A percentile compares a stretch with the other conserved stretches of the same genome.
phyloP scores from a whole-genome alignment of 2,888 invertebrate species.

The Podabrus alpinus region DNA sequence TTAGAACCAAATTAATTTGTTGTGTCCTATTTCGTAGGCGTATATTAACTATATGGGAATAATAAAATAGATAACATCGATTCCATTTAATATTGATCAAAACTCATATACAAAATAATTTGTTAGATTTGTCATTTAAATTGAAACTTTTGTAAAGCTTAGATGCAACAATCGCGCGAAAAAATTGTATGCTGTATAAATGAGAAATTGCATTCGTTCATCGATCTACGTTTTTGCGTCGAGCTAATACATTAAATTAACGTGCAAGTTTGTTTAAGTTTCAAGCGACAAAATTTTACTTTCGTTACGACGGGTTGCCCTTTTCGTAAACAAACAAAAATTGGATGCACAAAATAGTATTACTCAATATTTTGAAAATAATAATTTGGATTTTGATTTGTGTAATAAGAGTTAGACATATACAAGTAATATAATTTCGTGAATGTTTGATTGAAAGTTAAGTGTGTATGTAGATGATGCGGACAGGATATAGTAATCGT shows the following conservation, averaged over 20 bases:
- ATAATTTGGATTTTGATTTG: no score
- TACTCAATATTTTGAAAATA: no score
- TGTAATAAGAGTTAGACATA: no score
- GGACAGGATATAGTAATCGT: conserved; percentile 39
- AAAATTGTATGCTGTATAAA: neutral
- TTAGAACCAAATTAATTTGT: neutral
- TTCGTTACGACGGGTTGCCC: neutral
- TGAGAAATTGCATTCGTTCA: neutral
- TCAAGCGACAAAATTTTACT: neutral
- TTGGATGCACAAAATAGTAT: no score
- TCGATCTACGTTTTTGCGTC: neutral
- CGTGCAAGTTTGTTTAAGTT: neutral
- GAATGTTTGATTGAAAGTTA: neutral
- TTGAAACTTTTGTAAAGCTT: neutral
- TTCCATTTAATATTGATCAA: neutral
- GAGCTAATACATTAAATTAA: neutral
- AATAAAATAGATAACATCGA: no score
- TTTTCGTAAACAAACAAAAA: neutral
- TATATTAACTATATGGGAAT: no score
- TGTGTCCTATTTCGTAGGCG: no score
- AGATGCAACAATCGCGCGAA: neutral
- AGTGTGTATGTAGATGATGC: conserved; percentile 44
- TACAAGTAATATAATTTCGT: neutral
- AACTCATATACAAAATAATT: neutral
- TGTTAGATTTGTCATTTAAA: neutral